These are phyloP conservation scores for Hystrix cristata DNA, from an alignment of 2,113 vertebrate genomes.

Conservation along the genomic window DNA sequence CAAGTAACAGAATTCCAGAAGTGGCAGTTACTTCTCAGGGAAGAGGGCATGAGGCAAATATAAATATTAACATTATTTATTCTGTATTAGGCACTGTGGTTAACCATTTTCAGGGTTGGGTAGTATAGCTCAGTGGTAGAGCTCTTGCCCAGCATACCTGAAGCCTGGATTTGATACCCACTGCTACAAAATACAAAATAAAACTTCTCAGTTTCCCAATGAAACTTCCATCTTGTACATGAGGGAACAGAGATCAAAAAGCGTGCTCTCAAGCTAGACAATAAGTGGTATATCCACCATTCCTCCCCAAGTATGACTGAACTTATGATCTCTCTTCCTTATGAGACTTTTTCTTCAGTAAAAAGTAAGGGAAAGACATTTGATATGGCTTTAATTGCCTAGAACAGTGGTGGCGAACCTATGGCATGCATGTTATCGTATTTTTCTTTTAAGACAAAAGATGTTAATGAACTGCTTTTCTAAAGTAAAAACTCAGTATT, in stretches of 20 bases:
- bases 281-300: not conserved
- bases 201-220: not conserved
- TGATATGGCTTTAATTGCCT: not conserved
- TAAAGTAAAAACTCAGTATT: not conserved
- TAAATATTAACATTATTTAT: slow-evolving; percentile 30
- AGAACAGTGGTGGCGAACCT: not conserved
- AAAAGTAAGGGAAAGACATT: not conserved
- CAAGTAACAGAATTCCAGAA: not conserved
- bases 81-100: not conserved
- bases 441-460: not conserved
- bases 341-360: not conserved
- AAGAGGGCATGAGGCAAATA: slow-evolving; percentile 27
- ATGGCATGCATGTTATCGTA: not conserved
- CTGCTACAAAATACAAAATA: not conserved
- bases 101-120: not conserved
- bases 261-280: not conserved
- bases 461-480: not conserved
- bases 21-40: slow-evolving; percentile 5
- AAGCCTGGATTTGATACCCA: not conserved
- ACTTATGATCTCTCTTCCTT: not conserved
- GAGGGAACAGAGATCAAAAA: slow-evolving; percentile 18
- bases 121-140: not conserved
- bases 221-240: not conserved
- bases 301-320: not conserved
- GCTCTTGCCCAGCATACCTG: not conserved